Evolutionary conservation across 2,888 invertebrate species (phyloP), one percentile per base, ranked within the genome.

Genomic region (Pollenia griseotomentosa): DNA sequence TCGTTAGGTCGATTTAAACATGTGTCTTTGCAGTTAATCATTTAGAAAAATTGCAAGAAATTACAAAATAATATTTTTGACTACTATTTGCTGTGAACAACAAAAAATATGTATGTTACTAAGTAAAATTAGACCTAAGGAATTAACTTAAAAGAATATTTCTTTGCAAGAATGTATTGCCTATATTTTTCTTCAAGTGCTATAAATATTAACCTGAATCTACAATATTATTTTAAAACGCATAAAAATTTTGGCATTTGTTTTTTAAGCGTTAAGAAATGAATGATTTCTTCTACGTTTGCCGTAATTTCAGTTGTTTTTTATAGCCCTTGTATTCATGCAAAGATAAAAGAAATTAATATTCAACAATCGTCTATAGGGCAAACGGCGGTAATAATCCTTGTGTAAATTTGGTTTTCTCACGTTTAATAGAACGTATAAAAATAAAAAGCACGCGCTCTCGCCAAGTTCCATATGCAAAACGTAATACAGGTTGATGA

Each of bases 301-400:
- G 11, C 2, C 12, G 16, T 81, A n/a, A 23, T 65, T 70, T 23
- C 40, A n/a, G 59, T 51, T n/a, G 12, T 44, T 40, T 61, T 66
- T 70, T 16, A 12, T 42, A 40, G 53, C 14, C 14, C 61, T 78
- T 46, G 51, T 51, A 46, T 12, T 63, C 33, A 42, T 73, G 66
- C 57, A 48, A 77, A 86, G 83, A 86, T 83, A 83, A 87, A 87
- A 77, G 77, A 63, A 53, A 87, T 86, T 87, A 84, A 71, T 84
- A 87, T 87, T 81, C 87, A 77, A 80, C 77, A 81, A 68, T 74
- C 81, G 87, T 87, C 44, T 84, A 33, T 78, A 57, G 73, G 68
- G 59, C 81, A 84, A 81, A 77, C 63, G 84, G 63, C 53, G 68
- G 51, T 68, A 81, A 78, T 78, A 81, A 78, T 81, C 87, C 81